A percentile compares a stretch with the other conserved stretches of the same genome.
phyloP scores from a whole-genome alignment of 2,888 invertebrate genomes.

The Antheraea assamensis region DNA sequence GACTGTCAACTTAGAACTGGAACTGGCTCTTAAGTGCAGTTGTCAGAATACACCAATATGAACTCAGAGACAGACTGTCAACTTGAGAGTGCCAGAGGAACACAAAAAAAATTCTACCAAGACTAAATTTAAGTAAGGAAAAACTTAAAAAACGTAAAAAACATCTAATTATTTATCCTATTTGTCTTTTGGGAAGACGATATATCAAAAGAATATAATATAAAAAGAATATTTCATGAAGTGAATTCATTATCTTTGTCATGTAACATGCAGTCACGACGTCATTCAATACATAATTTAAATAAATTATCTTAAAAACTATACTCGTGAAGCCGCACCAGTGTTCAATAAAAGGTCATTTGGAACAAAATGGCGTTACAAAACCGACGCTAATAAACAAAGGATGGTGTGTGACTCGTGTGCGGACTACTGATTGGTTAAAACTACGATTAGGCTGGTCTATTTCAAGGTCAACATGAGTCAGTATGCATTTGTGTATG shows the following conservation, averaged over 20 bases:
- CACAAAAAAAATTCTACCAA: too few species aligned
- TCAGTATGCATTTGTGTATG: slow-evolving; percentile 68
- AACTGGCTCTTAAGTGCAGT: background rate
- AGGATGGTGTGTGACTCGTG: slow-evolving; percentile 59
- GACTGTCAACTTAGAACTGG: background rate
- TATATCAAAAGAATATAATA: too few species aligned
- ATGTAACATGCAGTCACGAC: background rate
- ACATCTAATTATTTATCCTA: too few species aligned
- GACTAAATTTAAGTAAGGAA: too few species aligned
- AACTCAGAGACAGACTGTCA: too few species aligned
- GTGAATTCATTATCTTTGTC: too few species aligned
- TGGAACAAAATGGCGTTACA: slow-evolving; percentile 59
- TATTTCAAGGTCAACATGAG: slow-evolving; percentile 72
- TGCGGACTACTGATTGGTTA: slow-evolving; percentile 74
- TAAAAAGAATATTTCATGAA: too few species aligned
- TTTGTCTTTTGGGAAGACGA: too few species aligned
- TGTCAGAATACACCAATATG: background rate
- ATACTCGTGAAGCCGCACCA: slow-evolving; percentile 26
- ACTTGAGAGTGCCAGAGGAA: too few species aligned
- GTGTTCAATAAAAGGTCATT: slow-evolving; percentile 47
- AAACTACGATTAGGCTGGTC: slow-evolving; percentile 75
- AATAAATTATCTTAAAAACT: background rate
- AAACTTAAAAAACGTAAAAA: too few species aligned
- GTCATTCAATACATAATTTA: background rate
- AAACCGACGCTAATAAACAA: slow-evolving; percentile 58